Percentiles rank a stretch among this genome's conserved stretches.
phyloP scores from a whole-genome alignment of 1,140 invertebrate genomes.

The Pantala flavescens region DNA sequence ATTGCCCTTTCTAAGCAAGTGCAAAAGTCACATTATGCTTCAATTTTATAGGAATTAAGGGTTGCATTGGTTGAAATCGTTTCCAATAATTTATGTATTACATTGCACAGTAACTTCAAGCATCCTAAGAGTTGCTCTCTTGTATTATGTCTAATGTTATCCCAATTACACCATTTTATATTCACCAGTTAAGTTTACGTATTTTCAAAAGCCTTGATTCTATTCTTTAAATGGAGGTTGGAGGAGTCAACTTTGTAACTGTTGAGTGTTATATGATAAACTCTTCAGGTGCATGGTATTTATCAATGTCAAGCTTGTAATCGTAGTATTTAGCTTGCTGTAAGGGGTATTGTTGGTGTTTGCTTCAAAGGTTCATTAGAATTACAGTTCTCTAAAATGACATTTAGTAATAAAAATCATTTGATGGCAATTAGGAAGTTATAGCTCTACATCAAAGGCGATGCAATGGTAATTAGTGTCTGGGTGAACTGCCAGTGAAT shows the following conservation, averaged over 20 bases:
- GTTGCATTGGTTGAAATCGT: background rate
- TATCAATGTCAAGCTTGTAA: constrained; percentile 10
- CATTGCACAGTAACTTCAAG: background rate
- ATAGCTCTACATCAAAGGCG: background rate
- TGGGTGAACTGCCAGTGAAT: background rate
- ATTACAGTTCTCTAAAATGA: background rate
- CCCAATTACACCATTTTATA: background rate
- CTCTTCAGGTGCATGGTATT: constrained; percentile 8
- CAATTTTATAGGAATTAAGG: background rate
- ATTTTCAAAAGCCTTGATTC: background rate
- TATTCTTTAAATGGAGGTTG: background rate
- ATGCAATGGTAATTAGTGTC: background rate
- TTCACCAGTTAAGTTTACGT: background rate
- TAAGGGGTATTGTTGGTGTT: background rate
- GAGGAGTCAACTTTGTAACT: constrained; percentile 1
- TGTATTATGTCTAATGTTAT: constrained; percentile 4
- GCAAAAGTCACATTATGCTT: background rate
- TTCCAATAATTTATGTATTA: background rate
- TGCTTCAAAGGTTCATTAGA: background rate
- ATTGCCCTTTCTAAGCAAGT: background rate
- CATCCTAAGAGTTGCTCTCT: background rate
- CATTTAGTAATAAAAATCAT: background rate
- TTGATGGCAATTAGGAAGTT: background rate
- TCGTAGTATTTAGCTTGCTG: background rate
- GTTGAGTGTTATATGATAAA: background rate